Base-by-base conservation (phyloP, 2,113 vertebrate genomes). In the Tetrax tetrax region DNA sequence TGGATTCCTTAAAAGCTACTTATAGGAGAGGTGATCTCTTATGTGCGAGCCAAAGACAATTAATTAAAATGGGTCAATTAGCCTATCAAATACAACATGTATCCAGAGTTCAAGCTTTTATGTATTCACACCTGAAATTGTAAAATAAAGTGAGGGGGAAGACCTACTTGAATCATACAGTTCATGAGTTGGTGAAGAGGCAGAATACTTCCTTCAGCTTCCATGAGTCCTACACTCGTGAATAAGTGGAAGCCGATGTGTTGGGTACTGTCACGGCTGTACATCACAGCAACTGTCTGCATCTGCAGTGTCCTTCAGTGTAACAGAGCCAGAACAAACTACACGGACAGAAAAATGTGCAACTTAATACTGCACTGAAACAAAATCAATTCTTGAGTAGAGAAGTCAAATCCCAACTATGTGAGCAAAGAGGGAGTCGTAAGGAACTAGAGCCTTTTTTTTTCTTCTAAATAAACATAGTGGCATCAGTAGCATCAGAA, bases 11-110 rank as follows among this genome's bases (percentile, higher is more conserved):
- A 94, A 91, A 91, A 92, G 75, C 90, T 93, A 21, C 93, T 96
- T 97, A 86, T 43, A 48, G 76, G 95, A 93, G 79, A 95, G 85
- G 90, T 96, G 93, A 94, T 95, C 90, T 91, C 76, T 88, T 93
- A 90, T 7, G 51, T 24, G 75, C 51, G 68, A 95, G 87, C 56
- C 83, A 86, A 87, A 88, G 64, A 87, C 84, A 90, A 83, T 90
- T 96, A 94, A 95, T 91, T 94, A 88, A 92, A 96, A 93, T 86
- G 16, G 78, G 66, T 80, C 85, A 96, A 83, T 96, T 92, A 87
- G 54, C 47, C 90, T 90, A 63, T 94, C 82, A 94, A 93, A 95
- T 70, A 85, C 68, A 86, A 86, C 92, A 90, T 20, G n/a, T 65
- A 77, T 63, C 45, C 59, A 77, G 78, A 83, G 75, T 87, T 95